A percentile compares a stretch with the other conserved stretches of the same genome.
Conservation (phyloP, 1,140 invertebrate genomes). For the Apis florea region DNA sequence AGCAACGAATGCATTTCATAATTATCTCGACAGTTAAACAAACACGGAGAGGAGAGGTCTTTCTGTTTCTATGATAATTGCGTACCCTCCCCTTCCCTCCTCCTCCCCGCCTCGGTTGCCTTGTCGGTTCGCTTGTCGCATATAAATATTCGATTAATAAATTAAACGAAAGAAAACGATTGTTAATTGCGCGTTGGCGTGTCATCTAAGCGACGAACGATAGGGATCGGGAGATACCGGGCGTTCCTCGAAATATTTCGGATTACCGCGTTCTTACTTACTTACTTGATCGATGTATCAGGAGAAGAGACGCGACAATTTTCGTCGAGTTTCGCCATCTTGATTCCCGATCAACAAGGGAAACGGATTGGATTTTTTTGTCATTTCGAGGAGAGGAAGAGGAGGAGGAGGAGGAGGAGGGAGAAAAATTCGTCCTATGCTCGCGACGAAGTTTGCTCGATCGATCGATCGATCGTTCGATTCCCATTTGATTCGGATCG, state of each 20-base stretch:
- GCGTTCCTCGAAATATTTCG: background rate
- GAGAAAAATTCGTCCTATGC: too few species aligned
- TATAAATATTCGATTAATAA: constrained; percentile 53
- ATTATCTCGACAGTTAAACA: constrained; percentile 53
- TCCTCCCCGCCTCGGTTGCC: background rate
- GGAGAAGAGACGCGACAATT: too few species aligned
- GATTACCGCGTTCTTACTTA: background rate
- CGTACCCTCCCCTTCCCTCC: background rate
- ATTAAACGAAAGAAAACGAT: constrained; percentile 45
- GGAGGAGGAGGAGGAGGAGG: too few species aligned
- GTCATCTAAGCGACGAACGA: constrained; percentile 34
- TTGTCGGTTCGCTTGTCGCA: constrained; percentile 5
- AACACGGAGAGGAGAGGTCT: constrained; percentile 30
- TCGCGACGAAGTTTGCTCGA: too few species aligned
- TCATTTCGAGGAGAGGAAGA: too few species aligned
- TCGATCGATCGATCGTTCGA: constrained; percentile 1
- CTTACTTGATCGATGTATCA: too few species aligned
- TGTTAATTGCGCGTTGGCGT: constrained; percentile 37
- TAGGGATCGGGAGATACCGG: background rate
- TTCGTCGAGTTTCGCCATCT: too few species aligned
- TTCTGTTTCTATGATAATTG: constrained; percentile 49
- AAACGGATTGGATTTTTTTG: too few species aligned
- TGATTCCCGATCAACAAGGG: too few species aligned
- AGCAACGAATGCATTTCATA: constrained; percentile 52
- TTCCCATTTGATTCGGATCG: background rate